Conservation (phyloP, 2,888 invertebrate species). For the Vandiemenella viatica region DNA sequence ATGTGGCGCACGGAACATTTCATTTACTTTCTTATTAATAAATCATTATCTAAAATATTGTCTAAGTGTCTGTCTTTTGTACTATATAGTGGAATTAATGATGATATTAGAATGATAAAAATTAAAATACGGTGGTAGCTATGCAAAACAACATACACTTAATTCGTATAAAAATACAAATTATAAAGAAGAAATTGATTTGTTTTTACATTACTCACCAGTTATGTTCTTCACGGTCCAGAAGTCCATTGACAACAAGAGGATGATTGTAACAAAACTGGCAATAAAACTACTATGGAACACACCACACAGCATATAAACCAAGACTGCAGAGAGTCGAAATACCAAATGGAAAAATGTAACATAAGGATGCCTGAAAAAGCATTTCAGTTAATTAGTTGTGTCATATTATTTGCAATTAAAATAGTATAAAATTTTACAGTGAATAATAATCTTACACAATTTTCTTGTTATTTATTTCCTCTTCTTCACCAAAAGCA, state of each 20-base stretch:
- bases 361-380: slow-evolving; percentile 77
- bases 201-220: slow-evolving; percentile 25
- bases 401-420: too few relatives aligned
- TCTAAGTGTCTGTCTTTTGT: too few relatives aligned
- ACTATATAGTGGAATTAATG: too few relatives aligned
- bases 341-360: slow-evolving; percentile 85
- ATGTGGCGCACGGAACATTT: too few relatives aligned
- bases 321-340: slow-evolving; percentile 63
- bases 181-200: neutral
- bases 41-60: too few relatives aligned
- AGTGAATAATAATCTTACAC: slow-evolving; percentile 24
- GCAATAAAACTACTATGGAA: slow-evolving; percentile 87
- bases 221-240: slow-evolving; percentile 98
- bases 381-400: neutral
- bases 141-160: too few relatives aligned
- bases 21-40: too few relatives aligned
- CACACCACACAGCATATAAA: slow-evolving; percentile 80
- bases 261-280: slow-evolving; percentile 81
- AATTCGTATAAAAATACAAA: too few relatives aligned
- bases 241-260: slow-evolving; percentile 91
- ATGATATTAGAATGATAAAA: too few relatives aligned
- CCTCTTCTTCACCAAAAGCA: slow-evolving; percentile 70
- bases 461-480: slow-evolving; percentile 13
- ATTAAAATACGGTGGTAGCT: too few relatives aligned
- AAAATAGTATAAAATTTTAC: neutral